Evolutionary conservation across 2,888 invertebrate species (phyloP), one percentile per base, ranked within the genome.

Genomic region (Mycalesis mineus): DNA sequence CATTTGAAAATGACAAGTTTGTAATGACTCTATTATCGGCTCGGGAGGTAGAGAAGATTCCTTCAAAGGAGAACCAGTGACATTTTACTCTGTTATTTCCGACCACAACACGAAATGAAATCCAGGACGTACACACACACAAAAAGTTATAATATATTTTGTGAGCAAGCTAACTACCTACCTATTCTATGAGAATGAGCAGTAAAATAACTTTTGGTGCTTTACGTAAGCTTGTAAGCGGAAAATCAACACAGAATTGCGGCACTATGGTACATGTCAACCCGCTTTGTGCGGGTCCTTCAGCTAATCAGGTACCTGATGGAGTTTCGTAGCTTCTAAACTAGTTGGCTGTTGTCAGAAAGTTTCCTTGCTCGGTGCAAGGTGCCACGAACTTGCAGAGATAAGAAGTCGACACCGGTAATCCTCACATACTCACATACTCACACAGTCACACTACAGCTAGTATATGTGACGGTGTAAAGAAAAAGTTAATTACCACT

Each of bases 221-320:
- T 9, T 41, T 28, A n/a, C 28, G n/a, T 15, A 17, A 22, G 13
- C 8, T 13, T 29, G 15, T 47, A 15, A 14, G 33, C 11, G 15
- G 14, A 33, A 47, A 33, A 47, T 47, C 7, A 15, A 31, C 29
- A 9, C 31, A 15, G 47, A 47, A 47, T 33, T 5, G 31, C 11
- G 55, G 57, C 47, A 60, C 53, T 40, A 54, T 58, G 64, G 14
- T 7, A 63, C 58, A 65, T 69, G 68, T 66, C 66, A 68, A 65
- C 64, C 58, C 57, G 45, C 58, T 64, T 55, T 58, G 69, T 67
- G 68, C 66, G 67, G 64, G 65, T 65, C 64, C 66, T 70, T 62
- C 72, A 78, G 78, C 80, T 86, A 85, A 85, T 85, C 87, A 86
- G 85, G 84, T 86, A 83, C 83, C 85, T 87, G 87, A 85, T 86